These are phyloP conservation scores for Daubentonia madagascariensis DNA, from an alignment of 2,113 vertebrate species.

Conservation along the genomic window DNA sequence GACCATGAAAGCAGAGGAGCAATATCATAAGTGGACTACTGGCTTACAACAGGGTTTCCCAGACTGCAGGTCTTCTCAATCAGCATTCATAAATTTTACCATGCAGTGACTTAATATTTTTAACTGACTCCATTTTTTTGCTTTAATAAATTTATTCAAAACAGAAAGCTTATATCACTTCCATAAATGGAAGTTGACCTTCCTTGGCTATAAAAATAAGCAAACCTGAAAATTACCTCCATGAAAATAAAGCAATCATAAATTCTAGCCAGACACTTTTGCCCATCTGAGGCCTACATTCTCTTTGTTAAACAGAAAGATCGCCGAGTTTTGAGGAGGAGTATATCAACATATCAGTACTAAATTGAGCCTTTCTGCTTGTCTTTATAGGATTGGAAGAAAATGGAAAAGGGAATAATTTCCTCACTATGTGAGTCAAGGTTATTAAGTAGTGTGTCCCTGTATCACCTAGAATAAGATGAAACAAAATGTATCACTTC, in stretches of 20 bases:
- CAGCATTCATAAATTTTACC: not conserved
- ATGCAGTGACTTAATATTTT: not conserved
- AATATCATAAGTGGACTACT: rapidly evolving
- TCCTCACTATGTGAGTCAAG: not conserved
- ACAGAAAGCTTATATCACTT: not conserved
- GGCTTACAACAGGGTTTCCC: not conserved
- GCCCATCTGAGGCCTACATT: not conserved
- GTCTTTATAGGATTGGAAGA: not conserved
- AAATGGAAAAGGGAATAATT: not conserved
- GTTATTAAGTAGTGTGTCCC: not conserved
- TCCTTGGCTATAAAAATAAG: not conserved
- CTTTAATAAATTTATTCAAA: not conserved
- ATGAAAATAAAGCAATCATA: not conserved
- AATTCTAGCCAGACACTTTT: not conserved
- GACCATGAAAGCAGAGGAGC: not conserved
- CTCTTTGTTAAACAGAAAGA: not conserved
- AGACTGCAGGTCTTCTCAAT: not conserved
- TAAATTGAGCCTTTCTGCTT: not conserved
- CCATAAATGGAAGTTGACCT: not conserved
- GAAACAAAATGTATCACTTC: not conserved
- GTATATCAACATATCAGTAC: not conserved
- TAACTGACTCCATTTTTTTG: not conserved
- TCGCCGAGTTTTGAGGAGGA: not conserved
- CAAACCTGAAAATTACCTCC: not conserved
- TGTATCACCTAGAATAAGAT: not conserved